phyloP scores from a whole-genome alignment of 2,888 invertebrate species.

The Ethmia dodecea region DNA sequence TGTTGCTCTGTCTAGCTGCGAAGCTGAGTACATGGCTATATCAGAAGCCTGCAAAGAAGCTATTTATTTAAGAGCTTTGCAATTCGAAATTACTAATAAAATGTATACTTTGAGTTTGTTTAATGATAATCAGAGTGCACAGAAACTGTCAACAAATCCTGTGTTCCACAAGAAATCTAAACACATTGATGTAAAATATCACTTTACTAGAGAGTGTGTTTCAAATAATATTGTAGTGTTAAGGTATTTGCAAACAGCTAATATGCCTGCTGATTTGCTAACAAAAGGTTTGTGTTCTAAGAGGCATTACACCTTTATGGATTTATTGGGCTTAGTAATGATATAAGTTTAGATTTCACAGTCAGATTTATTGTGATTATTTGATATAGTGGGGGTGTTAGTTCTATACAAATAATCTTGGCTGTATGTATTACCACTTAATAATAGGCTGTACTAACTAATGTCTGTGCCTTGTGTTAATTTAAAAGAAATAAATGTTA shows the following conservation, averaged over 20 bases:
- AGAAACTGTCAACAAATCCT: conserved; percentile 1
- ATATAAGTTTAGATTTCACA: too few relatives aligned
- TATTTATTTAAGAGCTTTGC: conserved; percentile 9
- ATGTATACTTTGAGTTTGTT: conserved; percentile 1
- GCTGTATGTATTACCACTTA: too few relatives aligned
- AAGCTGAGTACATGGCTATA: conserved; percentile 11
- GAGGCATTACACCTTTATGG: too few relatives aligned
- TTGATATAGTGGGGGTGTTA: too few relatives aligned
- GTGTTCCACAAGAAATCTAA: conserved; percentile 4
- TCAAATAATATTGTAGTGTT: conserved; percentile 6
- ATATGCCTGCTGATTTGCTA: conserved; percentile 9
- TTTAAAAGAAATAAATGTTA: too few relatives aligned
- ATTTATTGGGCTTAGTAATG: too few relatives aligned
- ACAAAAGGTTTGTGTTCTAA: conserved; percentile 7
- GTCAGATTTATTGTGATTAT: too few relatives aligned
- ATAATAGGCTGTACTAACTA: too few relatives aligned
- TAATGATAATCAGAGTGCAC: conserved; percentile 4
- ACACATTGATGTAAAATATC: conserved; percentile 8
- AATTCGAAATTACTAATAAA: conserved; percentile 7
- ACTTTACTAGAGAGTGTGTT: conserved; percentile 7
- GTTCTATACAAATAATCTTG: too few relatives aligned
- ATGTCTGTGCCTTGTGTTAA: too few relatives aligned
- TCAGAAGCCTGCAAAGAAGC: conserved; percentile 12
- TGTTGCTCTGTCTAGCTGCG: conserved; percentile 8
- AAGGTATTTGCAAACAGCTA: conserved; percentile 5